These are phyloP conservation scores for Scaptodrosophila latifasciaeformis DNA, from an alignment of 2,888 invertebrate species.

Conservation along the genomic window DNA sequence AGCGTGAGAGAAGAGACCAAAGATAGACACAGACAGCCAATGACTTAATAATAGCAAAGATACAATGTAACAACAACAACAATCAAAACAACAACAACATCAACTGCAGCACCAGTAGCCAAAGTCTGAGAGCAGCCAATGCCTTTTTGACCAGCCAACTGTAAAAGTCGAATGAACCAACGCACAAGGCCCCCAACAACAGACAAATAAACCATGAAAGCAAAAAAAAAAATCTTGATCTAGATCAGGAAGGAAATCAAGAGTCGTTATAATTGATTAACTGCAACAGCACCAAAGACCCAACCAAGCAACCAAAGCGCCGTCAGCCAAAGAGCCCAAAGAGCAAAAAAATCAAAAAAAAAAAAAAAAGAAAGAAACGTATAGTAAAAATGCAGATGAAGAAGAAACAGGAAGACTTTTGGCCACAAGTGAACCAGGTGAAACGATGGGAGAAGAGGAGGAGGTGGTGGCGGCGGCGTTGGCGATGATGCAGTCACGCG, in stretches of 20 bases:
- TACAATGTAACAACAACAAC: not conserved
- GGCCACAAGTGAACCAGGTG: conserved; percentile 6
- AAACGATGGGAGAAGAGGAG: conserved; percentile 6
- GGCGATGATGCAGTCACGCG: conserved; percentile 54
- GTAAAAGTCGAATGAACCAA: not conserved
- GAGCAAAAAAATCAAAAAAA: conserved; percentile 57
- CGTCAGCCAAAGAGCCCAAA: conserved; percentile 1
- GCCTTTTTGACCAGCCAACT: conserved; percentile 1
- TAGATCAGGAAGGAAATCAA: conserved; percentile 74
- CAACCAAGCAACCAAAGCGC: conserved; percentile 12
- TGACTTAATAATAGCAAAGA: conserved; percentile 39
- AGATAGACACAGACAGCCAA: conserved; percentile 25
- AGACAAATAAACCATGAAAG: not conserved
- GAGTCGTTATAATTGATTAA: conserved; percentile 74
- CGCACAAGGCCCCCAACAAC: not conserved
- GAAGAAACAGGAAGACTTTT: conserved; percentile 61
- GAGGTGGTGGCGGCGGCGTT: conserved; percentile 4
- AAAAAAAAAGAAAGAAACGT: conserved; percentile 57
- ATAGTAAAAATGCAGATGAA: conserved; percentile 58
- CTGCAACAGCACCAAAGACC: conserved; percentile 46
- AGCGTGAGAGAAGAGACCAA: conserved; percentile 6
- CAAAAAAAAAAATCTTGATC: conserved; percentile 57
- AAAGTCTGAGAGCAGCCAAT: not conserved
- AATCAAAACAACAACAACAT: conserved; percentile 4
- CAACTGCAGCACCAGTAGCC: conserved; percentile 2